These are phyloP conservation scores for Neodiprion pinetum DNA, from an alignment of 1,140 invertebrate species.

Conservation along the genomic window DNA sequence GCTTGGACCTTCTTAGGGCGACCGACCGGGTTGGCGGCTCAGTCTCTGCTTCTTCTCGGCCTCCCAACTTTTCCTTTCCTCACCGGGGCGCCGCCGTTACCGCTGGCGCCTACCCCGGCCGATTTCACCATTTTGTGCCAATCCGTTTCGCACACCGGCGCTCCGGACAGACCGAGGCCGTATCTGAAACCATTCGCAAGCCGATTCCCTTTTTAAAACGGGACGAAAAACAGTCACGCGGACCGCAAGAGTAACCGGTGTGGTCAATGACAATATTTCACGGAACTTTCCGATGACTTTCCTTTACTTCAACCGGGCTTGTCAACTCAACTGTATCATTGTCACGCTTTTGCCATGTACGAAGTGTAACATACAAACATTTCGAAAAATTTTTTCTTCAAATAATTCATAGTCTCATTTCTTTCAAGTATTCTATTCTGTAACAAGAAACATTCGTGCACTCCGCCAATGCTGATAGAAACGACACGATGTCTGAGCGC, in stretches of 20 bases:
- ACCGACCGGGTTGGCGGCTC: constrained; percentile 68
- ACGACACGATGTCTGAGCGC: too few relatives aligned
- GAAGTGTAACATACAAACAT: too few relatives aligned
- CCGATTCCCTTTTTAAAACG: too few relatives aligned
- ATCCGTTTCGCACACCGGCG: constrained; percentile 89
- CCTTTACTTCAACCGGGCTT: constrained; percentile 22
- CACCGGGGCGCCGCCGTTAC: constrained; percentile 68
- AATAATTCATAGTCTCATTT: too few relatives aligned
- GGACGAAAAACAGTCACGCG: neutral
- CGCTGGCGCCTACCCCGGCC: constrained; percentile 65
- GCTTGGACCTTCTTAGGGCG: constrained; percentile 61
- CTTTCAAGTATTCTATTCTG: too few relatives aligned
- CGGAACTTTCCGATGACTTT: neutral
- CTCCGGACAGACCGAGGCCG: constrained; percentile 79
- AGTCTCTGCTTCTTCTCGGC: constrained; percentile 70
- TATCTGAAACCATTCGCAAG: constrained; percentile 65
- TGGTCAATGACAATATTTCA: neutral
- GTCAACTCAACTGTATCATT: too few relatives aligned
- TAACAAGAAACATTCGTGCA: too few relatives aligned
- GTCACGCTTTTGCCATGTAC: too few relatives aligned
- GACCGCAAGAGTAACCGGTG: constrained; percentile 1
- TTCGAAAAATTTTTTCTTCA: too few relatives aligned
- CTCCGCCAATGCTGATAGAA: too few relatives aligned
- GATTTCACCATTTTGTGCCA: constrained; percentile 89
- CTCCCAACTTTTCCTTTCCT: constrained; percentile 82